A percentile compares a stretch with the other conserved stretches of the same genome.
These are phyloP conservation scores for Lanius collurio DNA, from an alignment of 2,113 vertebrate genomes.

Conservation along the genomic window DNA sequence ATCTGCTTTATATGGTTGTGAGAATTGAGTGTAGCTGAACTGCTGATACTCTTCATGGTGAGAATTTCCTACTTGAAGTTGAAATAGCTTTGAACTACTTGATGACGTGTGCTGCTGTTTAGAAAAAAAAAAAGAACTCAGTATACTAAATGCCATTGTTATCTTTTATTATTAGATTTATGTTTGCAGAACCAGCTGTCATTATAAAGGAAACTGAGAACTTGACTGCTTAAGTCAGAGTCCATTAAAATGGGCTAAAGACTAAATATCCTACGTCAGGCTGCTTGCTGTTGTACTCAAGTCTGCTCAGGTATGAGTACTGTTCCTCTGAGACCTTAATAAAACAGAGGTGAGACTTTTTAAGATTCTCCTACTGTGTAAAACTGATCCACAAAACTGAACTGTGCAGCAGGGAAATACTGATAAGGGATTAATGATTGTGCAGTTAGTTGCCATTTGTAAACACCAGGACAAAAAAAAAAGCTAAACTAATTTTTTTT, in stretches of 20 bases:
- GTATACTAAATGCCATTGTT: not conserved
- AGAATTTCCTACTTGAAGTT: not conserved
- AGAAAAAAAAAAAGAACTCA: not conserved
- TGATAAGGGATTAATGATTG: not conserved
- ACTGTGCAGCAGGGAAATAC: not conserved
- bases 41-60: not conserved
- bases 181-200: not conserved
- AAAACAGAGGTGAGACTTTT: not conserved
- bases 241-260: not conserved
- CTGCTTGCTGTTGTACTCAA: not conserved
- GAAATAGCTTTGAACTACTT: not conserved
- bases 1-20: not conserved
- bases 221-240: not conserved
- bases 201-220: not conserved
- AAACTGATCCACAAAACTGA: not conserved
- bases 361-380: not conserved
- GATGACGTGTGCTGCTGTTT: not conserved
- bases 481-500: not conserved
- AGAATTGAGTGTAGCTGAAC: not conserved
- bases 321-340: not conserved
- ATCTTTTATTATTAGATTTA: not conserved
- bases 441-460: not conserved
- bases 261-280: not conserved
- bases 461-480: not conserved
- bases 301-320: not conserved